phyloP scores from a whole-genome alignment of 2,113 vertebrate genomes.

The mouse (Mus musculus) region DNA sequence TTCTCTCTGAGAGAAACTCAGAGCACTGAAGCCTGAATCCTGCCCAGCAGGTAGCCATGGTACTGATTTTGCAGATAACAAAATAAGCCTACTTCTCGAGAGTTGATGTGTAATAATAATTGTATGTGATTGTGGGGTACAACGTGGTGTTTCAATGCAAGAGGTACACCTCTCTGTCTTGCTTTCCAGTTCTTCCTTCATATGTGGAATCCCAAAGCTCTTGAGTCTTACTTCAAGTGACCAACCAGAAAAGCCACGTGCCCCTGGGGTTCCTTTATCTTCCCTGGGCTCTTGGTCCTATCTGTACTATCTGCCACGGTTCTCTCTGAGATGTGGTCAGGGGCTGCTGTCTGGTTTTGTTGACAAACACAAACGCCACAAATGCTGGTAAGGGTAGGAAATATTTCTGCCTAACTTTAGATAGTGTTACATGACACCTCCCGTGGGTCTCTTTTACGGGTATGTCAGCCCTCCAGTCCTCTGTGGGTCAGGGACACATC shows the following conservation, averaged over 20 bases:
- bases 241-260: accelerated
- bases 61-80: not conserved
- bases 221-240: not conserved
- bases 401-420: not conserved
- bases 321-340: not conserved
- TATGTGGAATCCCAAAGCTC: not conserved
- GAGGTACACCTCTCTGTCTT: not conserved
- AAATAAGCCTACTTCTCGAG: not conserved
- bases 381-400: not conserved
- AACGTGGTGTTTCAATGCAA: not conserved
- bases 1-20: not conserved
- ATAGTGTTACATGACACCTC: not conserved
- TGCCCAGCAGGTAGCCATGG: not conserved
- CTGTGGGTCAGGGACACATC: not conserved
- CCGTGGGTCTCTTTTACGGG: not conserved
- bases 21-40: not conserved
- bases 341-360: not conserved
- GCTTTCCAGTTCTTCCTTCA: not conserved
- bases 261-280: not conserved
- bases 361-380: not conserved
- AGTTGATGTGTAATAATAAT: not conserved
- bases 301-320: accelerated
- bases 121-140: not conserved
- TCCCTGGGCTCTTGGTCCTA: not conserved
- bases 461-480: not conserved